phyloP scores from a whole-genome alignment of 1,140 invertebrate genomes.

The Notospermus geniculatus region DNA sequence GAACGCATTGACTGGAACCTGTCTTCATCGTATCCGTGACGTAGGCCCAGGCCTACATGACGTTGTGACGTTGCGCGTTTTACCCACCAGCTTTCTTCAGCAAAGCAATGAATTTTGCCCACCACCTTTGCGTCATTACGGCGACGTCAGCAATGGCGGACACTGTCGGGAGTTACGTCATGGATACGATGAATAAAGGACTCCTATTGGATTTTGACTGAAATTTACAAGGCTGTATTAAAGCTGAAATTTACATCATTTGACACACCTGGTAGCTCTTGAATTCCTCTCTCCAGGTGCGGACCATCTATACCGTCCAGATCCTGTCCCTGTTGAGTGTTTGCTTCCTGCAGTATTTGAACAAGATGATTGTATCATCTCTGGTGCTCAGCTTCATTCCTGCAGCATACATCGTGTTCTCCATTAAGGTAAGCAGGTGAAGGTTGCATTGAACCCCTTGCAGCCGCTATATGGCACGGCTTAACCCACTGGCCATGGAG shows the following conservation, averaged over 20 bases:
- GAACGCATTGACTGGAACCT: background rate
- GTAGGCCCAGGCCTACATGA: too few relatives aligned
- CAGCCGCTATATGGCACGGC: conserved; percentile 35
- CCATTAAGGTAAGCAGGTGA: conserved; percentile 46
- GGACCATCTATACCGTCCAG: conserved; percentile 37
- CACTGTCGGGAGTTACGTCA: too few relatives aligned
- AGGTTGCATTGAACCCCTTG: conserved; percentile 27
- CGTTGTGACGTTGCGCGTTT: too few relatives aligned
- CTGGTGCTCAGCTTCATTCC: conserved; percentile 52
- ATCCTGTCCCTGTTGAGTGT: conserved; percentile 38
- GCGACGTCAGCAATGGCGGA: too few relatives aligned
- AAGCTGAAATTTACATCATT: too few relatives aligned
- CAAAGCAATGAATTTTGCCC: too few relatives aligned
- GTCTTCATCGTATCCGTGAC: too few relatives aligned
- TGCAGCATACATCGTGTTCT: conserved; percentile 39
- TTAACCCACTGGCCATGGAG: too few relatives aligned
- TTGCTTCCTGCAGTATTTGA: conserved; percentile 53
- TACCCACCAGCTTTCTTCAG: too few relatives aligned
- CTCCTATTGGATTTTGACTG: background rate
- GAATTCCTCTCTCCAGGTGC: conserved; percentile 38
- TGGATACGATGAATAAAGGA: too few relatives aligned
- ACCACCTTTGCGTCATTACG: too few relatives aligned
- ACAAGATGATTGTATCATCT: conserved; percentile 56
- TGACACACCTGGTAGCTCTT: background rate
- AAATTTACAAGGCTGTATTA: background rate